phyloP scores from a whole-genome alignment of 2,797 vertebrate genomes.

The Urophycis tenuis region DNA sequence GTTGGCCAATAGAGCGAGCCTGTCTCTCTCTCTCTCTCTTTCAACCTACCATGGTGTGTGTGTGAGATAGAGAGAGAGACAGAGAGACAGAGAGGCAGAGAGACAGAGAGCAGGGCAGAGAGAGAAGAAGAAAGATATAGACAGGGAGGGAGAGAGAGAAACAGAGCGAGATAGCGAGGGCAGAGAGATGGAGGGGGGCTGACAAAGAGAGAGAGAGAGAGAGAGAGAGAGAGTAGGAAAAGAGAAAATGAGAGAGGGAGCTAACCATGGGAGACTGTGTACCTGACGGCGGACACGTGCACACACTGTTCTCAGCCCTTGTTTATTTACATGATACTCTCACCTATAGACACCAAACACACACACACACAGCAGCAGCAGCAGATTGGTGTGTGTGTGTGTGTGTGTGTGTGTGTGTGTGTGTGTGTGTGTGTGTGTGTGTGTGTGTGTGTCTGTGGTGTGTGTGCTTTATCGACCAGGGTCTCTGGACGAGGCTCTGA shows the following conservation, averaged over 20 bases:
- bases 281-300: background rate
- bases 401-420: too few relatives aligned
- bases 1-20: too few relatives aligned
- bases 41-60: too few relatives aligned
- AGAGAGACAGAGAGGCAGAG: too few relatives aligned
- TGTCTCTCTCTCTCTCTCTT: too few relatives aligned
- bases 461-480: constrained; percentile 25
- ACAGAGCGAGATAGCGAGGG: constrained; percentile 25
- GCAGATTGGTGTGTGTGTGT: too few relatives aligned
- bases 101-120: background rate
- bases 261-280: background rate
- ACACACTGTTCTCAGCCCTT: background rate
- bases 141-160: constrained; percentile 28
- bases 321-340: too few relatives aligned
- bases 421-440: too few relatives aligned
- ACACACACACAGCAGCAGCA: too few relatives aligned
- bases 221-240: constrained; percentile 20
- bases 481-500: constrained; percentile 13
- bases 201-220: constrained; percentile 28
- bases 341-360: too few relatives aligned
- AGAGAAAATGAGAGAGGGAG: constrained; percentile 2
- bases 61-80: too few relatives aligned
- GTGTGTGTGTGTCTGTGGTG: background rate
- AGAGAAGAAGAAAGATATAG: background rate
- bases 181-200: too few relatives aligned